These are phyloP conservation scores for Clarias fuscus DNA, from an alignment of 2,797 vertebrate species.

Conservation along the genomic window DNA sequence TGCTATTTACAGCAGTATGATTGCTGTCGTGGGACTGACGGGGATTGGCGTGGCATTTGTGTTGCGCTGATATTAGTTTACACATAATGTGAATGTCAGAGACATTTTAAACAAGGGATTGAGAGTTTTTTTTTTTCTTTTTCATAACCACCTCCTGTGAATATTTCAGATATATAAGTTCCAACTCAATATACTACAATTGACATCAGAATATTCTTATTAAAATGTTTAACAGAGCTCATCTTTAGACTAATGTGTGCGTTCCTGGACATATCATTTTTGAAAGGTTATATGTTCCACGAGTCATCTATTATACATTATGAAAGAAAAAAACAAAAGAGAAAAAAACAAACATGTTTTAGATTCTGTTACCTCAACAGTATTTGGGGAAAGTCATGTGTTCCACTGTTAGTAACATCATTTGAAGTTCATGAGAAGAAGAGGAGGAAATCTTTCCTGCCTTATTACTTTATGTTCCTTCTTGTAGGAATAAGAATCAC, in stretches of 20 bases:
- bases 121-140: background rate
- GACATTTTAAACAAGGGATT: background rate
- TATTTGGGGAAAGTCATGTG: background rate
- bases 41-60: background rate
- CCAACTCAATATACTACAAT: background rate
- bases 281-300: no score
- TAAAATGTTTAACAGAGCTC: background rate
- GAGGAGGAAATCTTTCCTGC: background rate
- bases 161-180: background rate
- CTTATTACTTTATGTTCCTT: background rate
- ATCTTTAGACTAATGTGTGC: background rate
- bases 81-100: background rate
- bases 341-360: background rate
- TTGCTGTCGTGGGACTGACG: background rate
- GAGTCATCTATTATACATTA: background rate
- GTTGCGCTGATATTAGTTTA: background rate
- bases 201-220: no score
- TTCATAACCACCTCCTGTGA: background rate
- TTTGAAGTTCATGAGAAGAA: background rate
- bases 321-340: background rate
- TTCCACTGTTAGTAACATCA: background rate
- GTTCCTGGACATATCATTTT: background rate
- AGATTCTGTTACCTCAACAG: background rate
- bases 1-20: background rate
- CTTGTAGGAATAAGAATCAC: no score